Evolutionary conservation across 2,888 invertebrate species (phyloP).

Genomic region (Gerosis bhagava): DNA sequence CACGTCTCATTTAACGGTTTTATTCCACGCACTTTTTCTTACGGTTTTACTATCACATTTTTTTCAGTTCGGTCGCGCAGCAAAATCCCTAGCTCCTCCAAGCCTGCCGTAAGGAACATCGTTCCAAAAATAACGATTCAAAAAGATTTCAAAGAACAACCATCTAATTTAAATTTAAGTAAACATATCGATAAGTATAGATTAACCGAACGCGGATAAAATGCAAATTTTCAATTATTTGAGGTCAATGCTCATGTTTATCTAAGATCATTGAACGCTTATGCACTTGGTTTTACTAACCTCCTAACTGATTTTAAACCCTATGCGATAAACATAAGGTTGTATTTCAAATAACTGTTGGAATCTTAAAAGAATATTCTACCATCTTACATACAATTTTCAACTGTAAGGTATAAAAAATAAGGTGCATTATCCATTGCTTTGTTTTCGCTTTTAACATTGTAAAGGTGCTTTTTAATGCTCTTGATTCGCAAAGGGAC

Average conservation of each 20-base stretch:
- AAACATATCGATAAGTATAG: conserved; percentile 17
- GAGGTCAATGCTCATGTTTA: conserved; percentile 40
- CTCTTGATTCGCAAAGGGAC: conserved; percentile 62
- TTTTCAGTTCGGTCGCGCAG: too few relatives aligned
- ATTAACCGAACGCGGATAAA: conserved; percentile 20
- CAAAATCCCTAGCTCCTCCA: too few relatives aligned
- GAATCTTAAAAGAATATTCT: conserved; percentile 1
- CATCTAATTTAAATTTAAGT: conserved; percentile 10
- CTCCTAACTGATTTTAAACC: not conserved
- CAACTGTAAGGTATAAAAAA: too few relatives aligned
- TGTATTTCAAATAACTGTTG: not conserved
- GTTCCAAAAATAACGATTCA: too few relatives aligned
- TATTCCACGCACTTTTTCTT: too few relatives aligned
- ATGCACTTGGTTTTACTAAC: conserved; percentile 21
- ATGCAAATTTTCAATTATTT: conserved; percentile 30
- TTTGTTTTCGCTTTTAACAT: not conserved
- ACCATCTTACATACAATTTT: not conserved
- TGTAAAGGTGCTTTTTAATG: conserved; percentile 31
- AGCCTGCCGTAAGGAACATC: conserved; percentile 86
- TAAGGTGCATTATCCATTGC: too few relatives aligned
- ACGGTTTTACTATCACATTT: too few relatives aligned
- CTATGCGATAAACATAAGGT: not conserved
- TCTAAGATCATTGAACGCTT: conserved; percentile 38
- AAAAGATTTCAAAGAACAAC: too few relatives aligned
- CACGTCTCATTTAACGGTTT: too few relatives aligned